These are phyloP conservation scores for Psephotus haematonotus DNA, from an alignment of 2,113 vertebrate genomes.

Conservation along the genomic window DNA sequence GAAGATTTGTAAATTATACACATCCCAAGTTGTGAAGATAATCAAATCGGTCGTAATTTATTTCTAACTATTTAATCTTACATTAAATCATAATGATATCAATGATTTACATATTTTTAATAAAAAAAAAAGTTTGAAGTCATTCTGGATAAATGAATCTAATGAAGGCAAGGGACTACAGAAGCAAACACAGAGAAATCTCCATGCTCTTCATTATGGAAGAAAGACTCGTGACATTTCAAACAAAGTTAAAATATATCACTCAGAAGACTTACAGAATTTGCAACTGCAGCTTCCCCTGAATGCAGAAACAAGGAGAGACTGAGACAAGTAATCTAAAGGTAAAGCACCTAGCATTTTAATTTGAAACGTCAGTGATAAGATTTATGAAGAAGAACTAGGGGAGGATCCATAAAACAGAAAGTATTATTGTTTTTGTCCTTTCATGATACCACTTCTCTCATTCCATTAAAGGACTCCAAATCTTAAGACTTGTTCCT, in stretches of 20 bases:
- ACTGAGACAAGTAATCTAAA: not conserved
- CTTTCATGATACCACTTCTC: not conserved
- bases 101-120: not conserved
- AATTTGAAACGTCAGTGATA: not conserved
- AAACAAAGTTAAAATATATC: not conserved
- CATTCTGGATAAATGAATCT: not conserved
- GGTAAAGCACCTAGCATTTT: not conserved
- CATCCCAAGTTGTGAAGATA: not conserved
- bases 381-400: not conserved
- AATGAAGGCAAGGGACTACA: not conserved
- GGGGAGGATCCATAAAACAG: not conserved
- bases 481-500: not conserved
- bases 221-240: not conserved
- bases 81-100: not conserved
- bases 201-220: not conserved
- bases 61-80: not conserved
- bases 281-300: not conserved
- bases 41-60: not conserved
- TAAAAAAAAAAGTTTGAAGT: not conserved
- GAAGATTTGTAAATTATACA: not conserved
- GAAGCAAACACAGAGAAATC: not conserved
- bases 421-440: slow-evolving; percentile 27
- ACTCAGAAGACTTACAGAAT: not conserved
- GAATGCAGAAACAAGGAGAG: not conserved
- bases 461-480: not conserved